phyloP scores from a whole-genome alignment of 2,797 vertebrate genomes.

The Xenopus petersii region DNA sequence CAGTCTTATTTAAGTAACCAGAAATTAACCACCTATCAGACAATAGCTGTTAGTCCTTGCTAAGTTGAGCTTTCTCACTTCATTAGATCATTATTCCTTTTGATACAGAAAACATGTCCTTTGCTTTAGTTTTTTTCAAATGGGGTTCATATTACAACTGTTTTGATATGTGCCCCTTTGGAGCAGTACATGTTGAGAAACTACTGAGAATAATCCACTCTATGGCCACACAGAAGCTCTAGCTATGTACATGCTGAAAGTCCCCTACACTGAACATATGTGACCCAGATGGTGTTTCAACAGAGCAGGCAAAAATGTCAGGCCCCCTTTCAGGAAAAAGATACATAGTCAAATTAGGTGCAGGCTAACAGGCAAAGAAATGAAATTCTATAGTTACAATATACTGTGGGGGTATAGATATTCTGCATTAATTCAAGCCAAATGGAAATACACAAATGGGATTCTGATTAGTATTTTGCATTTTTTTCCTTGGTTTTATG shows the following conservation, averaged over 20 bases:
- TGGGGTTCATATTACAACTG: background rate
- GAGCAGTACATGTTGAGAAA: constrained; percentile 7
- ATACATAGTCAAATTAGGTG: constrained; percentile 4
- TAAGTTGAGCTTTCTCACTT: too few relatives aligned
- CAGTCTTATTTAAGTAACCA: too few relatives aligned
- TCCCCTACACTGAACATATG: constrained; percentile 27
- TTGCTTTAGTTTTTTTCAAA: background rate
- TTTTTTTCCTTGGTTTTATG: too few relatives aligned
- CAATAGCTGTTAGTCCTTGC: too few relatives aligned
- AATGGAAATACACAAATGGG: background rate
- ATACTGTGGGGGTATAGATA: background rate
- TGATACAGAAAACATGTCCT: too few relatives aligned
- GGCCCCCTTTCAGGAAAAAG: background rate
- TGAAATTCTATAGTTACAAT: background rate
- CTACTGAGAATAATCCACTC: background rate
- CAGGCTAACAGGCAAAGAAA: constrained; percentile 2
- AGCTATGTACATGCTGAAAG: constrained; percentile 1
- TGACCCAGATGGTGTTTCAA: constrained; percentile 26
- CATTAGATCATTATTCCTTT: too few relatives aligned
- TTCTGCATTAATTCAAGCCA: constrained; percentile 8
- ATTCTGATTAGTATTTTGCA: background rate
- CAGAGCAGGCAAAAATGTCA: constrained; percentile 4
- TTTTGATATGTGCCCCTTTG: constrained; percentile 1
- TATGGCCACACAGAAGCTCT: constrained; percentile 22
- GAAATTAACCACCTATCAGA: too few relatives aligned